These are phyloP conservation scores for Ditula angustiorana DNA, from an alignment of 2,888 invertebrate genomes.

Conservation along the genomic window DNA sequence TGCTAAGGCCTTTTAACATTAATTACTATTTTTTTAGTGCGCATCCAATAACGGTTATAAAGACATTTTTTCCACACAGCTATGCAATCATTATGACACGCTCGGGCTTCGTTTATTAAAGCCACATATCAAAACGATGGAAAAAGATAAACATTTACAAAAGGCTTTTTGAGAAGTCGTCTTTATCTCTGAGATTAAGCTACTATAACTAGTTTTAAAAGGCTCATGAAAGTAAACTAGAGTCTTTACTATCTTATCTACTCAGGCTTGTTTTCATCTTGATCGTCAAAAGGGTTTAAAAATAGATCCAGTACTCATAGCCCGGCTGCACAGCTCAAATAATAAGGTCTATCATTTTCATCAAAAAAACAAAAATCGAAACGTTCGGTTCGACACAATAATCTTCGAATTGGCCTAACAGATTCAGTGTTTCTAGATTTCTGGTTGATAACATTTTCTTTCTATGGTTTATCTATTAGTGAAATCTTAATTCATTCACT, in stretches of 20 bases:
- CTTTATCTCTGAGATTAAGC: conserved; percentile 32
- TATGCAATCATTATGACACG: not conserved
- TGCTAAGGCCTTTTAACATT: too few relatives aligned
- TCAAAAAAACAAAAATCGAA: too few relatives aligned
- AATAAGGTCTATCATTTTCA: too few relatives aligned
- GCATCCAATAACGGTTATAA: too few relatives aligned
- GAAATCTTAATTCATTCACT: too few relatives aligned
- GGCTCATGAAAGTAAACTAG: conserved; percentile 21
- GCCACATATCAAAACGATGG: conserved; percentile 12
- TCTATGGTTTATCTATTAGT: too few relatives aligned
- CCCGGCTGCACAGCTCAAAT: too few relatives aligned
- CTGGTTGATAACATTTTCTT: too few relatives aligned
- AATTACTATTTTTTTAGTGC: not conserved
- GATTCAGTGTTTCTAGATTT: too few relatives aligned
- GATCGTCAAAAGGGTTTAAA: not conserved
- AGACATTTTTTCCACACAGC: not conserved
- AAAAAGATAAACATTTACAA: conserved; percentile 20
- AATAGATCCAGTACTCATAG: too few relatives aligned
- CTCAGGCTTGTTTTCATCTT: not conserved
- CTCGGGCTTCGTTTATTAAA: not conserved
- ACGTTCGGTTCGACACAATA: too few relatives aligned
- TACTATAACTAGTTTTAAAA: conserved; percentile 24
- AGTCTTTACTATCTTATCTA: conserved; percentile 16
- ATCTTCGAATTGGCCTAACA: too few relatives aligned
- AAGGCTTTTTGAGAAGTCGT: not conserved